Evolutionary conservation across 2,888 invertebrate genomes (phyloP), one percentile per base, ranked within the genome.

Genomic region (Drosophila parthenogenetica): DNA sequence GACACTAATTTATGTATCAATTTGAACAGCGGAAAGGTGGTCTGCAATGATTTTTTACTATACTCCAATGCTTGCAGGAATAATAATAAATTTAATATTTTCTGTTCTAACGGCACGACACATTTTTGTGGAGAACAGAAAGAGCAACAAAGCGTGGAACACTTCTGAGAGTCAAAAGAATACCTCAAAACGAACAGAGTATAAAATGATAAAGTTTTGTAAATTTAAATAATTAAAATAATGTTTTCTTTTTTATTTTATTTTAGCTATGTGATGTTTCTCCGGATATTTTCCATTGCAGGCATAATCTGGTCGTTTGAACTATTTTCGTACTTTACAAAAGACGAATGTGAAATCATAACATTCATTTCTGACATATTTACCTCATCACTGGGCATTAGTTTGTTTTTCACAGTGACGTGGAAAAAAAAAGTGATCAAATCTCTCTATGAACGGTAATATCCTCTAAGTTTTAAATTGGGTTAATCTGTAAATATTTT

Each of bases 301-400:
- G 97, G 96, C 0, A 94, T 96, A 32, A 96, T 95, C 87, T 97
- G 97, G 97, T 93, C 94, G 0, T 94, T 95, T 92, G 96, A 97
- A 89, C 93, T 96, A 59, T 92, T 96, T 69, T 95, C 96, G 37
- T 96, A 95, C 93, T 93, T 94, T 0, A 48, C 25, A 29, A 3
- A 0, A 29, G 35, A 32, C 8, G 17, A 43, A 32, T 1, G 0
- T 13, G 2, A 2, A 4, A 11, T 4, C 0, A 13, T 2, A 8
- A 11, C 14, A 11, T 39, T 1, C 0, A 11, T 17, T 17, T 5
- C 49, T 3, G 43, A 69, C 19, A 2, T 46, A 11, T n/a, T 73
- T 17, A 42, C 45, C 17, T 60, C 70, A 3, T 64, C 69, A 5
- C 78, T 78, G 42, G 86, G 81, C 14, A 29, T 86, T 4, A 45